Conservation (phyloP, 2,888 invertebrate species). For the Lamellibrachia satsuma region DNA sequence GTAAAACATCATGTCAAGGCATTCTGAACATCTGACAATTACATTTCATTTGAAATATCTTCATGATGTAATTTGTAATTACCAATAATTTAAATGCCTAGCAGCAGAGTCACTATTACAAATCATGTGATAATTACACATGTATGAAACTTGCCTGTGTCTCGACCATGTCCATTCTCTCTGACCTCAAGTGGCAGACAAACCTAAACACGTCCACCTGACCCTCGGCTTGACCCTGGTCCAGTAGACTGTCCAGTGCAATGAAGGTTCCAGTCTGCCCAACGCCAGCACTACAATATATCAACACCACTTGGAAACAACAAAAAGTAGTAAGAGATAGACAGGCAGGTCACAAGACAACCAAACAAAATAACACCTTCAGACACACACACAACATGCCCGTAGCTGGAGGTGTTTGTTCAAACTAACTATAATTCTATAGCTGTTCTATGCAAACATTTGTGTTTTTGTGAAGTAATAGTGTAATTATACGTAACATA, state of each 20-base stretch:
- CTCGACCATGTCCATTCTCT: slow-evolving; percentile 4
- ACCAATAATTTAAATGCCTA: no score
- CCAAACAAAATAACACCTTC: neutral
- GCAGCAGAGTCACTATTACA: no score
- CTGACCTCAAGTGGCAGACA: neutral
- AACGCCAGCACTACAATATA: neutral
- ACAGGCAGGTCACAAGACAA: neutral
- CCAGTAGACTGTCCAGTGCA: neutral
- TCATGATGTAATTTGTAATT: no score
- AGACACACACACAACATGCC: no score
- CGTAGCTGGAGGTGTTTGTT: no score
- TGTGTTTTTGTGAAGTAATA: no score
- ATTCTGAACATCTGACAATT: no score
- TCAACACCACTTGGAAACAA: neutral
- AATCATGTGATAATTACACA: neutral
- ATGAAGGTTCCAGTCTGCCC: neutral
- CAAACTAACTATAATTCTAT: no score
- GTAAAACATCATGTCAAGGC: no score
- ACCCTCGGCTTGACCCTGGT: neutral
- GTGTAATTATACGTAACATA: no score
- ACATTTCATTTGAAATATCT: no score
- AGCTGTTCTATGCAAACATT: no score
- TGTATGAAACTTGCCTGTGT: neutral
- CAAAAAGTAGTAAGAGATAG: neutral
- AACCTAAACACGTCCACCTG: neutral